Percentiles rank a stretch among this genome's conserved stretches.
These are phyloP conservation scores for Sinocyclocheilus maitianheensis DNA, from an alignment of 2,113 vertebrate species.

Conservation along the genomic window DNA sequence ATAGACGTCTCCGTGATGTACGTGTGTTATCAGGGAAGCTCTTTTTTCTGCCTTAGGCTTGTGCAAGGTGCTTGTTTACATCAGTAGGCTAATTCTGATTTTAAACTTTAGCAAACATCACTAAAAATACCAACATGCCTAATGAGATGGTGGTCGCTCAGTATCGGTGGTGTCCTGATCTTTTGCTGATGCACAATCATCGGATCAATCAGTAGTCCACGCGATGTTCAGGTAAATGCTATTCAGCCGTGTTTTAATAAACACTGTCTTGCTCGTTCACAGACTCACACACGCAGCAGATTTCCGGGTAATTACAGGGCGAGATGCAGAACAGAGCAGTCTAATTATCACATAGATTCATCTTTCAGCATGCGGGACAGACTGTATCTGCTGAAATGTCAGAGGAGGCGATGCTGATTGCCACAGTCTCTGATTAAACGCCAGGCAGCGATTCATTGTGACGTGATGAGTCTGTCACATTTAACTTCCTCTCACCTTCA, in stretches of 20 bases:
- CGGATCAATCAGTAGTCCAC: slow-evolving; percentile 7
- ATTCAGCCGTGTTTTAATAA: slow-evolving; percentile 6
- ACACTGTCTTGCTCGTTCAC: slow-evolving; percentile 6
- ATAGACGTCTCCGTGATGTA: no score
- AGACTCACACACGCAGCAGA: background rate
- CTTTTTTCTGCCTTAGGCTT: background rate
- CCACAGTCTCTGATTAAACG: slow-evolving; percentile 1
- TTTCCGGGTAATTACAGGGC: slow-evolving; percentile 25
- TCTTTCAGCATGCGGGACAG: slow-evolving; percentile 16
- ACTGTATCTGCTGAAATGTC: slow-evolving; percentile 33
- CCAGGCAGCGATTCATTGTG: background rate
- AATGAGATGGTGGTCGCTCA: background rate
- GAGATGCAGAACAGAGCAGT: slow-evolving; percentile 25
- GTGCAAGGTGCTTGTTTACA: background rate
- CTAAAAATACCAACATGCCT: background rate
- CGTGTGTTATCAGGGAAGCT: no score
- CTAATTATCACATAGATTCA: slow-evolving; percentile 44
- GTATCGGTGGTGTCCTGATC: background rate
- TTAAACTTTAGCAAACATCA: background rate
- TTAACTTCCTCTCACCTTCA: slow-evolving; percentile 21
- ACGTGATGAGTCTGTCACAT: slow-evolving; percentile 1
- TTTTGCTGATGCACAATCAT: background rate
- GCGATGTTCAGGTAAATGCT: background rate
- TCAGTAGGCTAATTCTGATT: background rate
- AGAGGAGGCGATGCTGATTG: slow-evolving; percentile 19